Evolutionary conservation across 2,888 invertebrate species (phyloP), one percentile per base, ranked within the genome.

Genomic region (Drosophila borealis): DNA sequence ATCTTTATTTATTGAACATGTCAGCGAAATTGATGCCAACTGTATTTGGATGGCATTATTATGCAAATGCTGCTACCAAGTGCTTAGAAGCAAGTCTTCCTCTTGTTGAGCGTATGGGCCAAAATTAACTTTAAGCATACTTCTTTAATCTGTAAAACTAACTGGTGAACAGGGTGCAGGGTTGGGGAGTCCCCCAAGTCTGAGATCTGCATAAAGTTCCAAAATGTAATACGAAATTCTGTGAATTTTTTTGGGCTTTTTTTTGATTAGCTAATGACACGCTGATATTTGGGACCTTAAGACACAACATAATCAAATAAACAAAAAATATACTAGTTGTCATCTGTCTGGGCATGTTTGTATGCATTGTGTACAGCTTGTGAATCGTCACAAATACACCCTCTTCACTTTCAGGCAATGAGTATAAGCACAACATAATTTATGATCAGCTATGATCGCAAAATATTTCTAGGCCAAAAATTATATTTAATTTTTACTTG

Each of bases 1-100:
- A 13, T 44, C 64, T 39, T 61, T 59, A 73, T 76, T 64, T 69
- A 77, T 69, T 34, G 62, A 61, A 54, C 60, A 61, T 77, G 70
- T 74, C 70, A 70, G 54, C 62, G 42, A 57, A 61, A 66, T 66
- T 50, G 57, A 66, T 56, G 44, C 49, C 56, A 55, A 65, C 42
- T 42, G 53, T 57, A 53, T 66, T 44, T 25, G 44, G 14, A 62
- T 72, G 57, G 34, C 51, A 60, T 62, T 60, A 74, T 64, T 50
- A 74, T 77, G 78, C 56, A 61, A 66, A 73, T 70, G 19, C 14
- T 11, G 34, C n/a, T 34, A 53, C 42, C 56, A 51, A 68, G 41
- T 63, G 54, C 9, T 39, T 5, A 60, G 39, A 69, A 46, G 33
- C 21, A 37, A 55, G 19, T 61, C 39, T 50, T 36, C 17, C 25